Percentiles rank a stretch among this genome's conserved stretches.
These are phyloP conservation scores for Bufo bufo DNA, from an alignment of 2,113 vertebrate species.

Conservation along the genomic window DNA sequence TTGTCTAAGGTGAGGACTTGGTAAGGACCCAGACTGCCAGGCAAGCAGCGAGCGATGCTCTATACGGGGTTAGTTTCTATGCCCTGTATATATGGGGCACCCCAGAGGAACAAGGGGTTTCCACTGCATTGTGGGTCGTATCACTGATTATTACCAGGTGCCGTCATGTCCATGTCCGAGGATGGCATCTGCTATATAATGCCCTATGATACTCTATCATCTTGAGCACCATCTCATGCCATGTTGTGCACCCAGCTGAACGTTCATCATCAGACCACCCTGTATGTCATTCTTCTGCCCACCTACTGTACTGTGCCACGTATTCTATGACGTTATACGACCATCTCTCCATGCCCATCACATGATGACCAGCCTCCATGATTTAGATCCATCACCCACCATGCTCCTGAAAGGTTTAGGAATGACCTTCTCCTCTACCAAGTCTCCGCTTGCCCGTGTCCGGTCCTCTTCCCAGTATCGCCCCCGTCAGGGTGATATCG, in stretches of 20 bases:
- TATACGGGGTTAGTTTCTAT: neutral
- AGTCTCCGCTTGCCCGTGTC: neutral
- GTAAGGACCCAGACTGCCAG: neutral
- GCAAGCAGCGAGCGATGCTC: too few species aligned
- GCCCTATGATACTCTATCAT: neutral
- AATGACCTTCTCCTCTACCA: conserved; percentile 6
- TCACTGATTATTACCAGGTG: neutral
- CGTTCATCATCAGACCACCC: neutral
- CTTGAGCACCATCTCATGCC: neutral
- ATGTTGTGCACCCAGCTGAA: neutral
- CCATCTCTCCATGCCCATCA: neutral
- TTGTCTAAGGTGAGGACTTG: neutral
- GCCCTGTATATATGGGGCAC: neutral
- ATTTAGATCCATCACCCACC: neutral
- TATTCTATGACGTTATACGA: too few species aligned
- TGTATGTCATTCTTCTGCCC: neutral
- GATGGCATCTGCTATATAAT: neutral
- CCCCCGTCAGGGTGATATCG: neutral
- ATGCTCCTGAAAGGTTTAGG: neutral
- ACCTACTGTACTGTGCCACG: neutral
- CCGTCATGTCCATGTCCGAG: neutral
- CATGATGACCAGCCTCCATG: neutral
- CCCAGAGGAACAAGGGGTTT: neutral
- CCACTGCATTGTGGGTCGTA: neutral
- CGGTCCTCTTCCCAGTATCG: neutral